phyloP scores from a whole-genome alignment of 1,140 invertebrate genomes.

The Heterodera carotae region DNA sequence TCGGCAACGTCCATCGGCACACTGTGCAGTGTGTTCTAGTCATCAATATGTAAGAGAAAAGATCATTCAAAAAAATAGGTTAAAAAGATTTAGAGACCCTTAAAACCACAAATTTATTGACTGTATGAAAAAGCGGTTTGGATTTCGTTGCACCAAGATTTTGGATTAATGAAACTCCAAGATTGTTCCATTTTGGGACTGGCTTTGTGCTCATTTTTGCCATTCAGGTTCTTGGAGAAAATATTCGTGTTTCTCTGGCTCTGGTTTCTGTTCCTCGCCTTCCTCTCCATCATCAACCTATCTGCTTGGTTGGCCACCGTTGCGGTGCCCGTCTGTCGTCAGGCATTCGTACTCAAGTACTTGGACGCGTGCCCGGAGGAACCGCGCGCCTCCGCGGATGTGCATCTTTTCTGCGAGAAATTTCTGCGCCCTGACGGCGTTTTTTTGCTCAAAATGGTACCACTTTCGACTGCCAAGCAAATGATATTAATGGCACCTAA shows the following conservation, averaged over 20 bases:
- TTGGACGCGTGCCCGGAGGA: slow-evolving; percentile 48
- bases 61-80: too few species aligned
- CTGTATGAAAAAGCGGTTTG: too few species aligned
- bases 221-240: slow-evolving; percentile 62
- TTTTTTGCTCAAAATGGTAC: slow-evolving; percentile 64
- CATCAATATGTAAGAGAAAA: slow-evolving; percentile 51
- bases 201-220: too few species aligned
- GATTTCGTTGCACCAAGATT: too few species aligned
- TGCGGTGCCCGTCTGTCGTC: slow-evolving; percentile 50
- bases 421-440: slow-evolving; percentile 63
- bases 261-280: slow-evolving; percentile 58
- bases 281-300: slow-evolving; percentile 58
- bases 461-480: neutral
- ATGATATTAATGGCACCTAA: too few species aligned
- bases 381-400: slow-evolving; percentile 32
- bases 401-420: slow-evolving; percentile 57
- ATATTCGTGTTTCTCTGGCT: slow-evolving; percentile 67
- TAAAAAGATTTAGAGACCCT: slow-evolving; percentile 1
- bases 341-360: slow-evolving; percentile 61
- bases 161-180: too few species aligned
- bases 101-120: too few species aligned
- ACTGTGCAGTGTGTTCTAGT: slow-evolving; percentile 66
- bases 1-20: slow-evolving; percentile 67
- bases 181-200: too few species aligned
- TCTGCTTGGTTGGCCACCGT: slow-evolving; percentile 63